Base-by-base conservation (phyloP, 2,113 vertebrate species). In the Poeciliopsis retropinna region DNA sequence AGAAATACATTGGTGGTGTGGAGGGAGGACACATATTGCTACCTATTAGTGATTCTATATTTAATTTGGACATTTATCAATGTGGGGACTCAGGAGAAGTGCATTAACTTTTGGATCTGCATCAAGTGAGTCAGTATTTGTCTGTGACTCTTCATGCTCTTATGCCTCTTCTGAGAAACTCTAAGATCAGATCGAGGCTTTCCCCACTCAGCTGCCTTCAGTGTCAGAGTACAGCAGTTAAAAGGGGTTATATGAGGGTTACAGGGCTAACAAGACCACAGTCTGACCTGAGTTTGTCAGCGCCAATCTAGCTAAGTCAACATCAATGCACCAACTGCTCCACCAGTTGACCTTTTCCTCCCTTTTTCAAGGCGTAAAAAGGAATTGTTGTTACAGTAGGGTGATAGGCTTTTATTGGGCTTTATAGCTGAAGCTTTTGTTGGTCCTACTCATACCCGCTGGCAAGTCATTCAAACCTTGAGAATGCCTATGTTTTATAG, bases 301-400 rank as follows among this genome's bases (percentile, higher is more conserved):
- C 75, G 64, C 88, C 91, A 89, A 88, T 92, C 88, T 91, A 79
- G 79, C 88, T 88, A 90, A 93, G 92, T 94, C 93, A 93, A 94
- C 92, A 94, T 93, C 92, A 91, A 89, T 89, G 89, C 82, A 80
- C 84, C 78, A 83, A 82, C 90, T 90, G 88, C 89, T 89, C 87
- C 85, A 91, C 87, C 91, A 81, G 89, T 92, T 93, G 91, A 93
- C 92, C 93, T 92, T 92, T 92, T 82, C 89, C 85, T 89, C 70
- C 83, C 85, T 89, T 89, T 89, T 85, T 82, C 80, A 83, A 80
- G 83, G 87, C 79, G 79, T 90, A 92, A 91, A 92, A 73, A 89
- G 81, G 86, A 89, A 82, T 87, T 89, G 92, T 94, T 92, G 88
- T 93, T 93, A 95, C 93, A 93, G 93, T 92, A 93, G 88, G 87